phyloP scores from a whole-genome alignment of 2,113 vertebrate species.

The Kryptolebias marmoratus region DNA sequence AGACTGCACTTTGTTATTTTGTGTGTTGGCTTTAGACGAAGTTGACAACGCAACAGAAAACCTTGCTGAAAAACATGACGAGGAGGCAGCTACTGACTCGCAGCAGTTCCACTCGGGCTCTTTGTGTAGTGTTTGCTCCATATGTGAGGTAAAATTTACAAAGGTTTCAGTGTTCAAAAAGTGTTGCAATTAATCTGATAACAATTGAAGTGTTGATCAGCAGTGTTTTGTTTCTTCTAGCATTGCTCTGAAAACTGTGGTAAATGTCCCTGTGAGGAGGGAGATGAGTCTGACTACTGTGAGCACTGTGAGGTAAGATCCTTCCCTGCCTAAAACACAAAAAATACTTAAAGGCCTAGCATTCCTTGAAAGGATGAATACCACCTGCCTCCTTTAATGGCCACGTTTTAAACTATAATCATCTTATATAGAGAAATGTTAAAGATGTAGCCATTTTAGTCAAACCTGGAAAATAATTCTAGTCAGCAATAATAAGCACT shows the following conservation, averaged over 20 bases:
- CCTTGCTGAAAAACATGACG: conserved; percentile 43
- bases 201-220: neutral
- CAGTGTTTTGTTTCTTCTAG: conserved; percentile 51
- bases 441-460: too few relatives aligned
- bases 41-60: conserved; percentile 34
- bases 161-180: neutral
- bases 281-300: conserved; percentile 82
- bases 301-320: conserved; percentile 81
- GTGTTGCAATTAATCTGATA: neutral
- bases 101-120: conserved; percentile 83
- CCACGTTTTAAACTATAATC: too few relatives aligned
- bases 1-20: neutral
- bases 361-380: too few relatives aligned
- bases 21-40: conserved; percentile 35
- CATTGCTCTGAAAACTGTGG: conserved; percentile 81
- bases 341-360: too few relatives aligned
- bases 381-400: too few relatives aligned
- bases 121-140: conserved; percentile 84
- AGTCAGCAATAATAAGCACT: too few relatives aligned
- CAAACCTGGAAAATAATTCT: too few relatives aligned
- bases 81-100: conserved; percentile 12
- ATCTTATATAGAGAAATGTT: too few relatives aligned
- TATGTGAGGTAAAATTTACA: conserved; percentile 83
- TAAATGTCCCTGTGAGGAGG: conserved; percentile 85
- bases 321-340: neutral